A percentile compares a stretch with the other conserved stretches of the same genome.
These are phyloP conservation scores for Pilophorus perplexus DNA, from an alignment of 2,888 invertebrate genomes.

Conservation along the genomic window DNA sequence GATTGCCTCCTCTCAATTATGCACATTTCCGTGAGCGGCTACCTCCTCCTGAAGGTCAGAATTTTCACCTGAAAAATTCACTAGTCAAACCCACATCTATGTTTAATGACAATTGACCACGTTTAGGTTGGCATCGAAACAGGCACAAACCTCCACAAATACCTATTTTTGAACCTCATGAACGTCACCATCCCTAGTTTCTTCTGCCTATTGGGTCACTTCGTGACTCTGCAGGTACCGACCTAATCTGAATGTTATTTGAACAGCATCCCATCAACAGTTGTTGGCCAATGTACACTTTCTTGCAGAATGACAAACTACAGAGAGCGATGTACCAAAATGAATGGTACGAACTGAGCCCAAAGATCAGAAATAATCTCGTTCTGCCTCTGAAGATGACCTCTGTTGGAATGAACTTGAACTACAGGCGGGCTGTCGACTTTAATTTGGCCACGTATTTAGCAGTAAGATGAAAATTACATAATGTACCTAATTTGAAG, in stretches of 20 bases:
- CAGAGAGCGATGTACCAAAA: slow-evolving; percentile 5
- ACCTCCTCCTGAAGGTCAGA: slow-evolving; percentile 5
- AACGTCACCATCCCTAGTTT: slow-evolving; percentile 3
- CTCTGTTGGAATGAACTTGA: background rate
- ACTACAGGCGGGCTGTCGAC: background rate
- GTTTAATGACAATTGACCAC: too few species aligned
- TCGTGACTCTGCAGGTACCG: background rate
- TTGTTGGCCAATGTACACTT: background rate
- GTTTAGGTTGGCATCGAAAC: slow-evolving; percentile 3
- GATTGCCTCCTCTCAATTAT: slow-evolving; percentile 3
- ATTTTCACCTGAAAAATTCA: background rate
- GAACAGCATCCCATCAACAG: background rate
- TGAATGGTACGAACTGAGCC: background rate
- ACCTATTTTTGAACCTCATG: slow-evolving; percentile 1
- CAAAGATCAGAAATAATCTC: background rate
- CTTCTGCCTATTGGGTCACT: slow-evolving; percentile 6
- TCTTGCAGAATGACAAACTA: slow-evolving; percentile 12
- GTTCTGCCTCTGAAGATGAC: background rate
- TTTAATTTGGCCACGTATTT: slow-evolving; percentile 16
- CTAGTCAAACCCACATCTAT: too few species aligned
- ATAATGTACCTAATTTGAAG: background rate
- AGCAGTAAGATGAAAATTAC: background rate
- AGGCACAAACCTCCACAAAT: slow-evolving; percentile 12
- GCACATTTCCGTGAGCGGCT: background rate
- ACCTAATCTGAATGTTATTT: background rate